Conservation (phyloP, 2,888 invertebrate species). For the Cerastis leucographa region DNA sequence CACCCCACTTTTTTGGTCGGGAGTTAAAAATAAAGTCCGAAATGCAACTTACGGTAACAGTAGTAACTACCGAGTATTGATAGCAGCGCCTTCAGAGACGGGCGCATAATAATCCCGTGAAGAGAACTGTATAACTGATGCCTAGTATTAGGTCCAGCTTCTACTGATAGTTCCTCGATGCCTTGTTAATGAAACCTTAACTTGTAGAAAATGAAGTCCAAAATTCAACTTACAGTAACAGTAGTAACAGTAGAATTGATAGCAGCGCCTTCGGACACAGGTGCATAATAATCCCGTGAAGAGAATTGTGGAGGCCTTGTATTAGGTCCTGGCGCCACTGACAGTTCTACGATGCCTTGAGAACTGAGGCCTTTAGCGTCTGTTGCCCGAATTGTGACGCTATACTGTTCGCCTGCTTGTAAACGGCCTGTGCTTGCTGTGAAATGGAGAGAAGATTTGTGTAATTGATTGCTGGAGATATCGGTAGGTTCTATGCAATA, state of each 20-base stretch:
- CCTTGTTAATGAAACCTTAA: slow-evolving; percentile 91
- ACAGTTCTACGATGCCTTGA: slow-evolving; percentile 96
- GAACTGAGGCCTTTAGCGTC: slow-evolving; percentile 95
- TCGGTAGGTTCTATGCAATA: not conserved
- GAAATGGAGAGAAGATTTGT: not conserved
- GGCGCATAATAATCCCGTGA: slow-evolving; percentile 96
- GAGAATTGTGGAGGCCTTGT: slow-evolving; percentile 95
- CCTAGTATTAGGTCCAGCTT: slow-evolving; percentile 95
- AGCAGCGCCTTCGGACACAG: slow-evolving; percentile 97
- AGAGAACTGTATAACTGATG: slow-evolving; percentile 95
- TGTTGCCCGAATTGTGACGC: slow-evolving; percentile 95
- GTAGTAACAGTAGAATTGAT: slow-evolving; percentile 96
- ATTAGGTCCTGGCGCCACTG: slow-evolving; percentile 96
- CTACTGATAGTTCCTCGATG: slow-evolving; percentile 95
- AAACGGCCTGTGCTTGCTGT: slow-evolving; percentile 94
- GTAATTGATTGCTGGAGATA: not conserved
- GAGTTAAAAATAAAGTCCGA: too few species aligned
- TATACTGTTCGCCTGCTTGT: slow-evolving; percentile 96
- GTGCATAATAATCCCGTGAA: slow-evolving; percentile 95
- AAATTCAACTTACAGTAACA: slow-evolving; percentile 91
- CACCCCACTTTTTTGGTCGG: too few species aligned
- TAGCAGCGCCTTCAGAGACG: slow-evolving; percentile 96
- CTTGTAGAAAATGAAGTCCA: not conserved
- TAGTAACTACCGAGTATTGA: slow-evolving; percentile 96
- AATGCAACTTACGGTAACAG: slow-evolving; percentile 93